These are phyloP conservation scores for Chinchilla lanigera DNA, from an alignment of 2,113 vertebrate species.

Conservation along the genomic window DNA sequence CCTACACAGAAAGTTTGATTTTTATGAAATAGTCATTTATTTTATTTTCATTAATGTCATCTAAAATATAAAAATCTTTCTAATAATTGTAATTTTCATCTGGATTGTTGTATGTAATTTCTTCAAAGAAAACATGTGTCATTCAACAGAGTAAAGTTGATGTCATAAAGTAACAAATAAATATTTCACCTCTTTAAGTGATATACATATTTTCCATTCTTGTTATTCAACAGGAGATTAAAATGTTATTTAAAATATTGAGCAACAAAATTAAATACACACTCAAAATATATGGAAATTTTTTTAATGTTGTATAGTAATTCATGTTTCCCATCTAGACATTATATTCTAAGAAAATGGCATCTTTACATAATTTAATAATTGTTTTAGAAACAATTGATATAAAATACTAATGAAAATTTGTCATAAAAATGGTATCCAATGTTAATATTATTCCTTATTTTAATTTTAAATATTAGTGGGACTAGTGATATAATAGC, in stretches of 20 bases:
- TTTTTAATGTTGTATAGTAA: neutral
- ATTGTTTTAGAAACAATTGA: neutral
- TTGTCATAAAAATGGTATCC: neutral
- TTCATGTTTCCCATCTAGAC: neutral
- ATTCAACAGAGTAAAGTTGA: conserved; percentile 61
- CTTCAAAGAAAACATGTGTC: neutral
- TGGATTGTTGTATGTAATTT: neutral
- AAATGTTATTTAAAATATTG: neutral
- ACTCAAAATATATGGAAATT: neutral
- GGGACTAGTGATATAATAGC: neutral
- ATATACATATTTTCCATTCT: neutral
- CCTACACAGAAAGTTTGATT: neutral
- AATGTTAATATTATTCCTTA: neutral
- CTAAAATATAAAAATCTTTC: neutral
- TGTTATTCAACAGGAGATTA: neutral
- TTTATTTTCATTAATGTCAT: neutral
- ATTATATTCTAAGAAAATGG: neutral
- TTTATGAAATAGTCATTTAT: neutral
- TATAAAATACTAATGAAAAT: neutral
- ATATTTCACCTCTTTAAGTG: neutral
- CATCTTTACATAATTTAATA: neutral
- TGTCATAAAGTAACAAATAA: conserved; percentile 52
- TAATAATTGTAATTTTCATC: neutral
- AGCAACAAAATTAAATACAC: neutral
- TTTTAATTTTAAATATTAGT: neutral